These are phyloP conservation scores for Aplysia californica DNA, from an alignment of 1,140 invertebrate species.

Conservation along the genomic window DNA sequence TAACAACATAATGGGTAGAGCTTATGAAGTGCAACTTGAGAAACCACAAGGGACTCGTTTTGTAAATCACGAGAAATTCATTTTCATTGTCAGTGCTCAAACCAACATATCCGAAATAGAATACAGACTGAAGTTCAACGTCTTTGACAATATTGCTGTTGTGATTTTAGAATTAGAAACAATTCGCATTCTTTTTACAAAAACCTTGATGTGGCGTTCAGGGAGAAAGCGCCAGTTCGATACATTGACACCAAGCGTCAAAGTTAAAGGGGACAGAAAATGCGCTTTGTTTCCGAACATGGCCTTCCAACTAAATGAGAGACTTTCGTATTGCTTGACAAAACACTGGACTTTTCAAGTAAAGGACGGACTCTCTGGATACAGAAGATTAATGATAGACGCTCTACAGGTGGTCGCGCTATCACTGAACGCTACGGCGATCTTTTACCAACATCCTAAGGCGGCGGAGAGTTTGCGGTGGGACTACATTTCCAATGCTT, in stretches of 20 bases:
- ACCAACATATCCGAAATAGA: no score
- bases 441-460: constrained; percentile 40
- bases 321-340: background rate
- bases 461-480: constrained; percentile 6
- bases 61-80: no score
- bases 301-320: background rate
- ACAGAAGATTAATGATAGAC: background rate
- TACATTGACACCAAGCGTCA: background rate
- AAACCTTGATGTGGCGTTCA: background rate
- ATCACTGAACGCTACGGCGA: constrained; percentile 56
- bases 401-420: background rate
- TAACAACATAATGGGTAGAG: no score
- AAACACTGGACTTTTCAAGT: background rate
- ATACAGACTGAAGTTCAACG: no score
- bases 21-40: no score
- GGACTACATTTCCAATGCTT: background rate
- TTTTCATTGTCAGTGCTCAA: no score
- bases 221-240: background rate
- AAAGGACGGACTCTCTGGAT: background rate
- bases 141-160: background rate
- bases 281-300: background rate
- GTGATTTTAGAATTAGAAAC: background rate
- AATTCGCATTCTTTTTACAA: background rate
- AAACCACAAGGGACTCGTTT: no score
- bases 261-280: background rate